Evolutionary conservation across 2,113 vertebrate species (phyloP).

Genomic region (Uropsilus gracilis): DNA sequence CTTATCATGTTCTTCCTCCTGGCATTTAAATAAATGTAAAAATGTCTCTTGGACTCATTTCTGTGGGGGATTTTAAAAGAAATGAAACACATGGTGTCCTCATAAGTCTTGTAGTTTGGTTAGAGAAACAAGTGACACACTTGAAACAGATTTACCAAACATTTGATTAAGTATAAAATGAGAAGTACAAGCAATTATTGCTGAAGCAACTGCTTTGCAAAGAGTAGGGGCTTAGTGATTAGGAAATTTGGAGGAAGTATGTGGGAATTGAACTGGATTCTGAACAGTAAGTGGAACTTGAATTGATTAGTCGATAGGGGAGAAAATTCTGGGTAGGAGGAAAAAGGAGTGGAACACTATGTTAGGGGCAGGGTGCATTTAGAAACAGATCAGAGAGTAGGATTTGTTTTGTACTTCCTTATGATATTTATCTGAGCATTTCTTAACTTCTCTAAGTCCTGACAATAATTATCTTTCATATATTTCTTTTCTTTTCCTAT

Average conservation of each 20-base stretch:
- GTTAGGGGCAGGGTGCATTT: neutral
- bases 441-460: neutral
- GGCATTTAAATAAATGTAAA: constrained; percentile 63
- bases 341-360: neutral
- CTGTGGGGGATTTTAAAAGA: constrained; percentile 39
- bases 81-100: neutral
- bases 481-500: neutral
- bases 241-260: neutral
- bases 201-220: neutral
- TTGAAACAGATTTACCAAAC: constrained; percentile 5
- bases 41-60: constrained; percentile 54
- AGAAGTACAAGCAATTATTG: neutral
- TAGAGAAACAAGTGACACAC: neutral
- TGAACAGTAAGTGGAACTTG: neutral
- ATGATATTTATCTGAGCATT: neutral
- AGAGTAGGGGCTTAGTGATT: neutral
- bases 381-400: neutral
- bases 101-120: neutral
- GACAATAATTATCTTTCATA: neutral
- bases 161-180: neutral
- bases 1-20: constrained; percentile 43
- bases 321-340: neutral
- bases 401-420: constrained; percentile 2
- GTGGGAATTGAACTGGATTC: neutral
- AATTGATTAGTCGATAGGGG: neutral